Conservation (phyloP, 2,113 vertebrate species). For the Epinephelus moara region DNA sequence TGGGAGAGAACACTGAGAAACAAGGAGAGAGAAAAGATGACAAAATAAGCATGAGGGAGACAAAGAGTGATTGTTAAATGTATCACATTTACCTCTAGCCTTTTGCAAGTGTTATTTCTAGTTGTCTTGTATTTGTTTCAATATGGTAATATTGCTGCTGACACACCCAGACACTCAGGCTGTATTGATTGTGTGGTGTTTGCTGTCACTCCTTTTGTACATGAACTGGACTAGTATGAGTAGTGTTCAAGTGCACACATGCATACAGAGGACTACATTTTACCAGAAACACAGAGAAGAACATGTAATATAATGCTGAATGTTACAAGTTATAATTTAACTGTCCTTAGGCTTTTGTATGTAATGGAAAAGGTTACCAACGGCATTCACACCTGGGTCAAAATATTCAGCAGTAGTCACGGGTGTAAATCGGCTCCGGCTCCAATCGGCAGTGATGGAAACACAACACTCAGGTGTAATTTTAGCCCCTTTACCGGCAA, state of each 20-base stretch:
- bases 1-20: not conserved
- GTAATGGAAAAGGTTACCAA: no score
- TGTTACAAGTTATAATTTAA: not conserved
- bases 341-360: no score
- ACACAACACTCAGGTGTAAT: no score
- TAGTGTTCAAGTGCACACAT: conserved; percentile 8
- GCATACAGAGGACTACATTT: not conserved
- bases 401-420: no score
- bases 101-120: not conserved
- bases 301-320: not conserved
- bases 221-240: not conserved
- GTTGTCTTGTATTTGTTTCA: not conserved
- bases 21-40: not conserved
- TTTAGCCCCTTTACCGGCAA: no score
- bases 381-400: no score
- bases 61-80: not conserved
- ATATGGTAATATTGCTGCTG: conserved; percentile 1
- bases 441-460: no score
- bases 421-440: no score
- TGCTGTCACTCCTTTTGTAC: conserved; percentile 51
- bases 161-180: not conserved
- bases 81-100: not conserved
- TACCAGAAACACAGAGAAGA: not conserved
- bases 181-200: conserved; percentile 22
- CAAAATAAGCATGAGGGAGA: not conserved